These are phyloP conservation scores for Peromyscus polionotus DNA, from an alignment of 2,113 vertebrate genomes.

Conservation along the genomic window DNA sequence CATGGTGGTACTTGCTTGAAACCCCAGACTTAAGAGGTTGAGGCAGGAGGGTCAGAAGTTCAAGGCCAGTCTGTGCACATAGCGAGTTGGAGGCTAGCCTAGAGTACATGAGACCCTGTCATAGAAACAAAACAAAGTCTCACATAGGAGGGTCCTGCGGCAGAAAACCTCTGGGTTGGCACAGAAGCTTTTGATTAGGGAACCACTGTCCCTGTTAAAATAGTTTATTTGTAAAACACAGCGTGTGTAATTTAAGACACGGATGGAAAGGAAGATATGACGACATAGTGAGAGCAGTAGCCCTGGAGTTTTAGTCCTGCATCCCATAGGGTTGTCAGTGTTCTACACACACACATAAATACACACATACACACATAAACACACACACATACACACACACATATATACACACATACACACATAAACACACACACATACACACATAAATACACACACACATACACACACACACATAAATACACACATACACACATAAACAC, in stretches of 20 bases:
- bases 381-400: neutral
- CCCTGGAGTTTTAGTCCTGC: neutral
- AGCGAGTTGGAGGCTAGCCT: neutral
- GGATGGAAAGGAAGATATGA: neutral
- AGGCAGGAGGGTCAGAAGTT: neutral
- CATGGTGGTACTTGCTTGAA: neutral
- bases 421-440: neutral
- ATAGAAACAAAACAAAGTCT: neutral
- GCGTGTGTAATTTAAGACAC: neutral
- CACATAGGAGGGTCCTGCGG: accelerated
- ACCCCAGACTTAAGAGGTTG: neutral
- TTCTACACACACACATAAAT: neutral
- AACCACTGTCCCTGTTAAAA: neutral
- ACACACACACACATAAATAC: too few relatives aligned
- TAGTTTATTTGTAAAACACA: neutral
- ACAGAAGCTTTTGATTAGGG: too few relatives aligned
- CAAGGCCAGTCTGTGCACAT: neutral
- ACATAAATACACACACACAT: neutral
- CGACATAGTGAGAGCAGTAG: too few relatives aligned
- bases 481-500: too few relatives aligned
- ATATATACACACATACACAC: neutral
- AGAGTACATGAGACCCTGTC: neutral
- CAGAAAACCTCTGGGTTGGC: accelerated
- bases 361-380: neutral
- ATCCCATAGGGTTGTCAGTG: neutral